Percentiles rank a stretch among this genome's conserved stretches.
Evolutionary conservation across 2,113 vertebrate genomes (phyloP).

Genomic region (Myocastor coypus): DNA sequence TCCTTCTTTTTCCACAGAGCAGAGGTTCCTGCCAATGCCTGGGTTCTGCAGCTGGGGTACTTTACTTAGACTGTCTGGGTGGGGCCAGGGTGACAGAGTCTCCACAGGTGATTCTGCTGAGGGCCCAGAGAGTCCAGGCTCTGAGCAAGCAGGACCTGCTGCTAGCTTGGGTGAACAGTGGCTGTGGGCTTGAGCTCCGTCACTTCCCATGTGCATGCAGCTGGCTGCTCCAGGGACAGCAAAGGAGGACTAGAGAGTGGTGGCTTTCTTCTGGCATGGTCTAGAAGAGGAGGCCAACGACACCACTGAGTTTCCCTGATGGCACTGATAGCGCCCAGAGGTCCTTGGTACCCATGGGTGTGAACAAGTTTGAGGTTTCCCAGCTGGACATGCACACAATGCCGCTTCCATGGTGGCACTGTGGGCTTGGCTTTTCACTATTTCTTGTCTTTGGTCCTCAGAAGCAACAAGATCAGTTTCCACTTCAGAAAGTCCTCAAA

Average conservation of each 20-base stretch:
- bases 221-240: neutral
- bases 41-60: neutral
- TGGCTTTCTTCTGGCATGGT: neutral
- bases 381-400: neutral
- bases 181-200: neutral
- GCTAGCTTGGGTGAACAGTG: neutral
- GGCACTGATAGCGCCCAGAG: too few relatives aligned
- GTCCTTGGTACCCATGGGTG: fast-evolving
- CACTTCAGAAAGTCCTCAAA: slow-evolving; percentile 89
- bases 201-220: neutral
- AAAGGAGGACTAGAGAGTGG: neutral
- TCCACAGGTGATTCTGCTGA: too few relatives aligned
- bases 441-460: slow-evolving; percentile 78
- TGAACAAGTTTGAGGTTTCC: neutral
- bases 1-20: neutral
- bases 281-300: neutral
- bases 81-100: neutral
- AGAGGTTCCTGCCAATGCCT: neutral
- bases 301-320: fast-evolving
- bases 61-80: neutral
- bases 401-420: fast-evolving
- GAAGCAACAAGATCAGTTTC: slow-evolving; percentile 89
- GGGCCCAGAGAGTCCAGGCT: neutral
- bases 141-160: neutral
- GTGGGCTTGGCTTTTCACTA: neutral